Evolutionary conservation across 2,113 vertebrate genomes (phyloP).

Genomic region (Festucalex cinctus): DNA sequence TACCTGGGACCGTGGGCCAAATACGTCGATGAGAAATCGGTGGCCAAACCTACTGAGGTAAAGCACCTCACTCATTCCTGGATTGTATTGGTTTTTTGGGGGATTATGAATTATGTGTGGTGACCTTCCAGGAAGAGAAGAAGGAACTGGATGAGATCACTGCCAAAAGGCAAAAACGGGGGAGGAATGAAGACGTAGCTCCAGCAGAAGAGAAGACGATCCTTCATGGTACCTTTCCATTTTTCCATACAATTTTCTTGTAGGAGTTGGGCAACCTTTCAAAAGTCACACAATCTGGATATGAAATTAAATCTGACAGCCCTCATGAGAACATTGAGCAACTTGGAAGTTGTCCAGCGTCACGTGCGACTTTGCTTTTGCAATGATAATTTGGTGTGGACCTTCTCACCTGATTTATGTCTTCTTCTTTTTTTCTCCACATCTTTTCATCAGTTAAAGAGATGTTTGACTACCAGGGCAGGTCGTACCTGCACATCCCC

Average conservation of each 20-base stretch:
- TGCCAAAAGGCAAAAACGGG: constrained; percentile 96
- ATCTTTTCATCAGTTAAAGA: constrained; percentile 84
- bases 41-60: constrained; percentile 94
- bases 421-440: neutral
- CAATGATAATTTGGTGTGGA: too few species aligned
- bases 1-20: constrained; percentile 98
- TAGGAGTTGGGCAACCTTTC: too few species aligned
- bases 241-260: too few species aligned
- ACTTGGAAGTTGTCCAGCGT: too few species aligned
- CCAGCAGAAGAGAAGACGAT: constrained; percentile 95
- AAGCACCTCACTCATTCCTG: constrained; percentile 15
- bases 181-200: constrained; percentile 90
- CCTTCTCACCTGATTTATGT: too few species aligned
- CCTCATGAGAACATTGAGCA: too few species aligned
- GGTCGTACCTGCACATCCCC: constrained; percentile 94
- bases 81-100: too few species aligned
- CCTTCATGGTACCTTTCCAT: constrained; percentile 81
- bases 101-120: constrained; percentile 2
- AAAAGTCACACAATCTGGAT: too few species aligned
- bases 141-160: constrained; percentile 96
- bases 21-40: constrained; percentile 91
- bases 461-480: constrained; percentile 97
- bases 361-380: too few species aligned
- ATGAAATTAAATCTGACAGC: too few species aligned
- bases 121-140: constrained; percentile 82